Base-by-base conservation (phyloP, 1,140 invertebrate species). In the Atopsyche davidsoni region DNA sequence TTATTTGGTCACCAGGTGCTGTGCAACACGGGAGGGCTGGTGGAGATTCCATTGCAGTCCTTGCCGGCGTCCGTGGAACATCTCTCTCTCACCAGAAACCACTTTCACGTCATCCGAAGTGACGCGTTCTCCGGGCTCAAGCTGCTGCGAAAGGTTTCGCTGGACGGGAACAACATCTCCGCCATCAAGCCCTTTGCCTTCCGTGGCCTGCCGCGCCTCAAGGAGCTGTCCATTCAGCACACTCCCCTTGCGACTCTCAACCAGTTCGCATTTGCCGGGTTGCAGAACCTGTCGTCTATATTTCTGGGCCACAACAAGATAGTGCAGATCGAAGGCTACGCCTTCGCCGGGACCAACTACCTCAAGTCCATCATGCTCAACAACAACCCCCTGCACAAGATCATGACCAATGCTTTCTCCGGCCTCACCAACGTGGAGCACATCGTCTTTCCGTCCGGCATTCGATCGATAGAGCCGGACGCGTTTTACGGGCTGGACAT, bases 341-440 rank as follows among this genome's bases (percentile, higher is more conserved):
- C 87, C 6, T 91, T 91, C 51, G 87, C 87, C 0, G 87, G 87
- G 7, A 87, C 86, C 0, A 85, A 85, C 22, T 88, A 87, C 65
- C 79, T 91, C 22, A 81, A 82, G 59, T 65, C 83, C 22, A 80
- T 91, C 22, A 73, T 87, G 28, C 63, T 91, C 28, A 82, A 76
- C 48, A 83, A 87, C 61, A 91, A 91, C 64, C 87, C 87, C 0
- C 66, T 89, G 16, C 75, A 82, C 47, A 79, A 77, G 46, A 79
- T 91, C 34, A 77, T 86, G 24, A 81, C 79, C 11, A 80, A 85
- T 43, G 86, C 87, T 0, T 90, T 90, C 61, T 84, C 86, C 0
- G 86, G 87, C 10, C 68, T 91, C 1, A 86, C 81, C 13, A 85
- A 87, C 60, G 85, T 91, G 1, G 80, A 83, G 24, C 79, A 81